A percentile compares a stretch with the other conserved stretches of the same genome.
Evolutionary conservation across 2,888 invertebrate genomes (phyloP).

Genomic region (Synanthedon tipuliformis): DNA sequence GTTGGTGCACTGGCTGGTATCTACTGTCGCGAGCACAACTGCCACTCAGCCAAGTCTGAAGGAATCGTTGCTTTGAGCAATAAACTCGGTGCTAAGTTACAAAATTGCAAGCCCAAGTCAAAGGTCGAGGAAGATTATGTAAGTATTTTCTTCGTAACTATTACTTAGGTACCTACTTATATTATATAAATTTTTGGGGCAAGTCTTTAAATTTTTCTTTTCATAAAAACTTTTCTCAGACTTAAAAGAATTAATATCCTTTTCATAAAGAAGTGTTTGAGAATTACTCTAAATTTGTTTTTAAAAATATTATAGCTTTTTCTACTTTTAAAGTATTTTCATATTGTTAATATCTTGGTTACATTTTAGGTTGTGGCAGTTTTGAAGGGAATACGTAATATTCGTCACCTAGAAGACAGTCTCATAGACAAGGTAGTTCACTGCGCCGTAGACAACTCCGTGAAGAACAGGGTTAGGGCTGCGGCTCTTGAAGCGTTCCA

Average conservation of each 20-base stretch:
- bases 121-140: conserved; percentile 76
- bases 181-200: not conserved
- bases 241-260: not conserved
- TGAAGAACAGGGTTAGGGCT: conserved; percentile 77
- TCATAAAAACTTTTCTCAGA: not conserved
- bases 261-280: too few species aligned
- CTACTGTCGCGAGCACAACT: conserved; percentile 77
- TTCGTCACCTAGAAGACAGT: conserved; percentile 74
- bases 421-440: conserved; percentile 71
- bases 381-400: conserved; percentile 85
- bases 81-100: conserved; percentile 75
- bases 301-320: too few species aligned
- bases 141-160: conserved; percentile 14
- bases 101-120: conserved; percentile 73
- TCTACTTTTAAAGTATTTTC: too few species aligned
- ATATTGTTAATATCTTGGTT: too few species aligned
- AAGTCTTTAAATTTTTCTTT: too few species aligned
- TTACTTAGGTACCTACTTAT: not conserved
- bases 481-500: conserved; percentile 84
- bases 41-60: conserved; percentile 50
- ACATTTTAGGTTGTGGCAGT: conserved; percentile 70
- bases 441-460: conserved; percentile 72
- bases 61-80: conserved; percentile 74
- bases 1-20: conserved; percentile 79
- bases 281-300: too few species aligned